Conservation (phyloP, 1,140 invertebrate species). For the Trichonephila clavipes region DNA sequence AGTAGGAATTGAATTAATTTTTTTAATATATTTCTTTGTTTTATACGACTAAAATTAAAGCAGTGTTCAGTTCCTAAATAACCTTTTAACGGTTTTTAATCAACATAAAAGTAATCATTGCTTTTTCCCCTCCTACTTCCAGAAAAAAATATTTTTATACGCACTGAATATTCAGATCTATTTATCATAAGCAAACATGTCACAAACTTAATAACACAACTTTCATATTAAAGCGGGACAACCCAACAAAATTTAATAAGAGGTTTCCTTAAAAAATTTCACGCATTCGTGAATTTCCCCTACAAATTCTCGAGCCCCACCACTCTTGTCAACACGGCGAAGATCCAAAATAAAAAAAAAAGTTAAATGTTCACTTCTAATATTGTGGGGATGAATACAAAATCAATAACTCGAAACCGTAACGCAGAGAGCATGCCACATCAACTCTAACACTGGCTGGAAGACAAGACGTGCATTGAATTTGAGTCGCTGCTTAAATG, state of each 20-base stretch:
- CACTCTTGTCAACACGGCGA: background rate
- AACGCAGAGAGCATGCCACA: background rate
- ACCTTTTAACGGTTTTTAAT: too few species aligned
- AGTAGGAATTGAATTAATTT: too few species aligned
- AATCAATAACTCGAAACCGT: conserved; percentile 24
- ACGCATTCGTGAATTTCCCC: background rate
- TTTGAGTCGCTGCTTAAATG: conserved; percentile 26
- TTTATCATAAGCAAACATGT: background rate
- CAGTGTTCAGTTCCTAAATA: too few species aligned
- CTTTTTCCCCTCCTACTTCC: background rate
- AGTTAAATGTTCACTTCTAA: conserved; percentile 11
- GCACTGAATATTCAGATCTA: background rate
- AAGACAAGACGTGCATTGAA: conserved; percentile 24
- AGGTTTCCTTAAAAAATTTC: background rate
- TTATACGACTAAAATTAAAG: too few species aligned
- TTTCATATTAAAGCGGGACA: background rate
- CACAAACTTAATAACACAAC: background rate
- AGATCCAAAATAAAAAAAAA: conserved; percentile 18
- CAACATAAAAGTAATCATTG: too few species aligned
- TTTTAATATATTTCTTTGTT: too few species aligned
- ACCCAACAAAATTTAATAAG: background rate
- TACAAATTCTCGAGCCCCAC: background rate
- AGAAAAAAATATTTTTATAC: background rate
- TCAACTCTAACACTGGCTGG: background rate
- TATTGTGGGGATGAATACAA: conserved; percentile 1